These are phyloP conservation scores for Thecophora atra DNA, from an alignment of 2,888 invertebrate species.

Conservation along the genomic window DNA sequence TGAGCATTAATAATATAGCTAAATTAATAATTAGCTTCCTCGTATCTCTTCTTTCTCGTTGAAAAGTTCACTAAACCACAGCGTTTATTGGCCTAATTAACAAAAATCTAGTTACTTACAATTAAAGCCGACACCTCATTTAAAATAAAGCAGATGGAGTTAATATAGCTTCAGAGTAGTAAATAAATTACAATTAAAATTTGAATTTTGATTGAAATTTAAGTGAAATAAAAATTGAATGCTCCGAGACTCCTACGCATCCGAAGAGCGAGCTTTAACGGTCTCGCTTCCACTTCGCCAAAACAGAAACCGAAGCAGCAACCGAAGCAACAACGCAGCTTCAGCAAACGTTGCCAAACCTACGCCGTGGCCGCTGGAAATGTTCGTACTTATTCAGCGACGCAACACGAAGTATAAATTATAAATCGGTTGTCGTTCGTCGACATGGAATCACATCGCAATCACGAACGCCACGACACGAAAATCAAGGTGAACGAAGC, in stretches of 20 bases:
- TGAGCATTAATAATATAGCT: no score
- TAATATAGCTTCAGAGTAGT: not conserved
- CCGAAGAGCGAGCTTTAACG: not conserved
- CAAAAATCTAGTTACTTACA: no score
- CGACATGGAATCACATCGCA: not conserved
- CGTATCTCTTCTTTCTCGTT: no score
- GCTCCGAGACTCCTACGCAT: not conserved
- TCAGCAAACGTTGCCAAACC: not conserved
- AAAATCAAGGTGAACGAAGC: conserved; percentile 5
- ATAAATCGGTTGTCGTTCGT: not conserved
- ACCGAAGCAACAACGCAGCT: not conserved
- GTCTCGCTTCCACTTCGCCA: not conserved
- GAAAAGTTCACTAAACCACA: no score
- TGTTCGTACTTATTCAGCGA: not conserved
- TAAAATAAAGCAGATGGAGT: not conserved
- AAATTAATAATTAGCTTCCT: no score
- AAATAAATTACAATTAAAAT: conserved; percentile 14
- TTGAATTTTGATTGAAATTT: not conserved
- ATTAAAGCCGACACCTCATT: no score
- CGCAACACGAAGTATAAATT: not conserved
- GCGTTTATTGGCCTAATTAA: no score
- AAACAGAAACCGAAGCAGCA: not conserved
- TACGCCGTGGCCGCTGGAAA: not conserved
- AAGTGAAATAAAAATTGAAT: not conserved
- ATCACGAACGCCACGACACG: conserved; percentile 1